These are phyloP conservation scores for Stigmatopora nigra DNA, from an alignment of 2,113 vertebrate genomes.

Conservation along the genomic window DNA sequence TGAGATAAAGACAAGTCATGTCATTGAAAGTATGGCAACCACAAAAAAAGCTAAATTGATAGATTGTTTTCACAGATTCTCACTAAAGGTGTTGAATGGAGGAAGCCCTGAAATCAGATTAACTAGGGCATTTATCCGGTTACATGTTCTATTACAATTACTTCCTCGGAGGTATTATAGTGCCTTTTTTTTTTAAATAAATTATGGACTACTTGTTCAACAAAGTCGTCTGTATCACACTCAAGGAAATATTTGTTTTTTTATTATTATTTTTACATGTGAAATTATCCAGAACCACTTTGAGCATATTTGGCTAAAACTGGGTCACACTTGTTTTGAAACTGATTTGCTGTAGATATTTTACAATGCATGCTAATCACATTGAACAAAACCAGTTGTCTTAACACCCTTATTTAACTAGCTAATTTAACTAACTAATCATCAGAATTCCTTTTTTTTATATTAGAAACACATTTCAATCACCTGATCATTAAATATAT, in stretches of 20 bases:
- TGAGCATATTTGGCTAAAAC: neutral
- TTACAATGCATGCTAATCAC: neutral
- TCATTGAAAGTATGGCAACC: neutral
- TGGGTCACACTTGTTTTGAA: neutral
- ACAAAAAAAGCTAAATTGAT: neutral
- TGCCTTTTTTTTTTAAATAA: neutral
- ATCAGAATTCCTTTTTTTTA: neutral
- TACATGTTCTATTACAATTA: neutral
- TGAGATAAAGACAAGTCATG: neutral
- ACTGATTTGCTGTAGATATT: neutral
- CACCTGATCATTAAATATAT: too few species aligned
- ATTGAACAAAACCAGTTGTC: neutral
- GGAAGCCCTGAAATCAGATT: slow-evolving; percentile 8
- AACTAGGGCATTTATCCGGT: slow-evolving; percentile 1
- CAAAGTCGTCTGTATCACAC: neutral
- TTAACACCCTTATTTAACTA: neutral
- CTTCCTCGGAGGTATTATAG: neutral
- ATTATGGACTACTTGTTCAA: neutral
- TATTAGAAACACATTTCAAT: too few species aligned
- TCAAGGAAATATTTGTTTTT: neutral
- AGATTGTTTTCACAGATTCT: slow-evolving; percentile 13
- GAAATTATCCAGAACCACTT: neutral
- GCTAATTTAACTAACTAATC: neutral
- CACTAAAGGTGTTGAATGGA: neutral
- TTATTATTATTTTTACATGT: neutral